Conservation (phyloP, 2,888 invertebrate genomes). For the Lysandra coridon region DNA sequence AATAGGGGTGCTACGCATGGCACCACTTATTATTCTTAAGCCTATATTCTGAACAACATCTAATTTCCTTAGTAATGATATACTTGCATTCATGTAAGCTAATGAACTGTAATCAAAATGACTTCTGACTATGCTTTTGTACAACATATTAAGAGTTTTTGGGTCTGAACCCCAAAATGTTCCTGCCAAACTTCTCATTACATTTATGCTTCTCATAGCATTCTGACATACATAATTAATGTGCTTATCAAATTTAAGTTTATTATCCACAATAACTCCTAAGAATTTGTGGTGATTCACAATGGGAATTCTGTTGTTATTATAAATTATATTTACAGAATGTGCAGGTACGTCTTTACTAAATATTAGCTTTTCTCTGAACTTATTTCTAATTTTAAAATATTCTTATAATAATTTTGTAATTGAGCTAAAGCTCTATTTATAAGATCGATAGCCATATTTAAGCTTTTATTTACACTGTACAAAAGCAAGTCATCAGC, state of each 20-base stretch:
- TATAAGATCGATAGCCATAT: too few relatives aligned
- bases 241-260: slow-evolving; percentile 29
- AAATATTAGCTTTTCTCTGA: too few relatives aligned
- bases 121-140: slow-evolving; percentile 37
- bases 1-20: slow-evolving; percentile 36
- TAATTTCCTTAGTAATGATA: slow-evolving; percentile 31
- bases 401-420: too few relatives aligned
- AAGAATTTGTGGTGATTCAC: slow-evolving; percentile 24
- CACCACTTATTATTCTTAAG: slow-evolving; percentile 35
- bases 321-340: slow-evolving; percentile 30
- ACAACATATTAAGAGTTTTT: slow-evolving; percentile 34
- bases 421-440: too few relatives aligned
- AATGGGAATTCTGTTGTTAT: slow-evolving; percentile 22
- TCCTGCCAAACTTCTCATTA: slow-evolving; percentile 31
- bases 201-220: slow-evolving; percentile 31
- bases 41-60: slow-evolving; percentile 34
- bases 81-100: slow-evolving; percentile 33
- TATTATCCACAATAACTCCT: slow-evolving; percentile 21
- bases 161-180: slow-evolving; percentile 32
- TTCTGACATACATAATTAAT: slow-evolving; percentile 17
- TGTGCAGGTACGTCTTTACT: slow-evolving; percentile 9
- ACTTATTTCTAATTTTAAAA: too few relatives aligned
- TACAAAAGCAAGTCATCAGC: too few relatives aligned
- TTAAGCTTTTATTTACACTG: too few relatives aligned
- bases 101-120: slow-evolving; percentile 38